Evolutionary conservation across 2,797 vertebrate species (phyloP).

Genomic region (Alectoris magna): DNA sequence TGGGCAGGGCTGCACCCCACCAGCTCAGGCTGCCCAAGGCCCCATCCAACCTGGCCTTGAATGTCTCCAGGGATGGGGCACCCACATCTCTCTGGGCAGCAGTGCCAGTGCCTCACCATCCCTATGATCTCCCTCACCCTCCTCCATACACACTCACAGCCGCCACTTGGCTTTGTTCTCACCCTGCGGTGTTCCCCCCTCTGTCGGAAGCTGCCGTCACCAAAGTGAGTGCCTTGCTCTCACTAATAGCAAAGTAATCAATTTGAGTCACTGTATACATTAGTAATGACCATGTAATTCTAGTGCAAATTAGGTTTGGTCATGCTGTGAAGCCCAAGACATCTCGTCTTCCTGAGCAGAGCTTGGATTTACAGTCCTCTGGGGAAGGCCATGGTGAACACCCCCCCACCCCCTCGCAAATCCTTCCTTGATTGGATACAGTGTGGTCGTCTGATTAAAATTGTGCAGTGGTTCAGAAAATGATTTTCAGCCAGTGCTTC

Average conservation of each 20-base stretch:
- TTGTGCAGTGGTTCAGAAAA: constrained; percentile 68
- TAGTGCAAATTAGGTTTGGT: constrained; percentile 75
- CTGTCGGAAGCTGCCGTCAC: neutral
- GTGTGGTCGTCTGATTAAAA: constrained; percentile 68
- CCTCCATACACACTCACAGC: accelerated
- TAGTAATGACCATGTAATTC: constrained; percentile 75
- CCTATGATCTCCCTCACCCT: neutral
- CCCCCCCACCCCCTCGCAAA: constrained; percentile 3
- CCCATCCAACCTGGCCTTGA: too few species aligned
- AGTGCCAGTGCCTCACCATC: too few species aligned
- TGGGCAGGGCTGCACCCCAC: too few species aligned
- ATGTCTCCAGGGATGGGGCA: too few species aligned
- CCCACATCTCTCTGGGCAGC: too few species aligned
- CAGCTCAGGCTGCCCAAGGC: too few species aligned
- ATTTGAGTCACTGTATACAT: constrained; percentile 69
- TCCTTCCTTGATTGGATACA: constrained; percentile 67
- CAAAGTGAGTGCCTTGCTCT: neutral
- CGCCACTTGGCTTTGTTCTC: neutral
- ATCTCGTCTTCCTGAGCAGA: constrained; percentile 66
- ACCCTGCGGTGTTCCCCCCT: neutral
- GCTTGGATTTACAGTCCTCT: constrained; percentile 71
- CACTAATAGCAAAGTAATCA: constrained; percentile 72
- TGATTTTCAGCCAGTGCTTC: constrained; percentile 62
- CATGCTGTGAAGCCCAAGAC: constrained; percentile 41
- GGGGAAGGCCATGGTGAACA: constrained; percentile 50